Conservation (phyloP, 2,797 vertebrate species). For the Limosa lapponica region DNA sequence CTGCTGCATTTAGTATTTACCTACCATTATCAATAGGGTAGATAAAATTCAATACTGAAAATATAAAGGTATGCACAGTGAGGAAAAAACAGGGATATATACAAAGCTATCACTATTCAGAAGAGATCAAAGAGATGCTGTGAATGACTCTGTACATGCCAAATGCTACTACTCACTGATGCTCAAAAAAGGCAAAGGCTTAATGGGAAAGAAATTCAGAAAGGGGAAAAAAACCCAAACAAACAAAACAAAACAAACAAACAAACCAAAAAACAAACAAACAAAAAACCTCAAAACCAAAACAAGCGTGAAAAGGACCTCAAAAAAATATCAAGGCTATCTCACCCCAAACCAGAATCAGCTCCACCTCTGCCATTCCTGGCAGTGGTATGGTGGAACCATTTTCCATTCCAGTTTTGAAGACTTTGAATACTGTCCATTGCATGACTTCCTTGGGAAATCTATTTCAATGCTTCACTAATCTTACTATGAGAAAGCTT, state of each 20-base stretch:
- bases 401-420: rapidly evolving
- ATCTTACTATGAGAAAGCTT: neutral
- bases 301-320: neutral
- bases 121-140: neutral
- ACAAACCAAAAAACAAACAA: too few species aligned
- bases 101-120: neutral
- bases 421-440: neutral
- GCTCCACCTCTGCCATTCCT: neutral
- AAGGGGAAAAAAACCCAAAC: neutral
- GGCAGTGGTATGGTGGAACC: rapidly evolving
- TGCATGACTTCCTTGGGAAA: neutral
- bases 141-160: neutral
- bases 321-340: neutral
- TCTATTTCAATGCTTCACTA: neutral
- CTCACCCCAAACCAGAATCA: neutral
- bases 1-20: neutral
- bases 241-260: neutral
- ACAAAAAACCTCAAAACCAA: neutral
- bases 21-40: neutral
- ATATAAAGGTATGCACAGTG: neutral
- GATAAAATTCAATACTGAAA: neutral
- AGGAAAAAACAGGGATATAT: neutral
- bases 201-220: neutral
- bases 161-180: neutral
- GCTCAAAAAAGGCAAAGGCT: neutral